Percentiles rank a stretch among this genome's conserved stretches.
Conservation (phyloP, 2,888 invertebrate species). For the Hydriomena furcata region DNA sequence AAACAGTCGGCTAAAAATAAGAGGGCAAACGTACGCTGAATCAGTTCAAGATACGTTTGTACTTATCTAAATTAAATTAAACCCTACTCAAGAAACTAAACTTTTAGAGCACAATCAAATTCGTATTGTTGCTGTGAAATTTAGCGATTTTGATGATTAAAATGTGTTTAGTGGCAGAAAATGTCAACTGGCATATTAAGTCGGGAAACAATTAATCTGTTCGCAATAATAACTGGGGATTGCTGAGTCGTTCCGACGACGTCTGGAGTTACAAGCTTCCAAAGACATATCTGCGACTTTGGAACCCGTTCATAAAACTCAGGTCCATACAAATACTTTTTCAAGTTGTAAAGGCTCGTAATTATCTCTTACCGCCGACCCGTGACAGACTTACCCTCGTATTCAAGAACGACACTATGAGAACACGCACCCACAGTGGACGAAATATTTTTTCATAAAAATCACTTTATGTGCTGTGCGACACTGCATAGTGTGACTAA, state of each 20-base stretch:
- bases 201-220: constrained; percentile 72
- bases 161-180: constrained; percentile 52
- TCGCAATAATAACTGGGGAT: constrained; percentile 64
- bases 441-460: no score
- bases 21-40: no score
- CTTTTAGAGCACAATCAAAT: constrained; percentile 32
- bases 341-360: constrained; percentile 44
- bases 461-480: no score
- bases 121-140: constrained; percentile 34
- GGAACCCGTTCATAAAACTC: constrained; percentile 81
- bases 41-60: constrained; percentile 2
- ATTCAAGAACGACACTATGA: no score
- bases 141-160: constrained; percentile 46
- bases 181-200: constrained; percentile 52
- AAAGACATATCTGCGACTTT: constrained; percentile 75
- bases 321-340: constrained; percentile 74
- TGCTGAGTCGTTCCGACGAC: constrained; percentile 55
- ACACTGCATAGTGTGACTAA: no score
- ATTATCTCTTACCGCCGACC: no score
- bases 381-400: no score
- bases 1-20: no score
- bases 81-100: constrained; percentile 23
- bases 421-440: no score
- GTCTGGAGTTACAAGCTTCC: constrained; percentile 73
- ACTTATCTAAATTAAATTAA: constrained; percentile 8